phyloP scores from a whole-genome alignment of 1,140 invertebrate species.

The fruit fly (Drosophila melanogaster) region DNA sequence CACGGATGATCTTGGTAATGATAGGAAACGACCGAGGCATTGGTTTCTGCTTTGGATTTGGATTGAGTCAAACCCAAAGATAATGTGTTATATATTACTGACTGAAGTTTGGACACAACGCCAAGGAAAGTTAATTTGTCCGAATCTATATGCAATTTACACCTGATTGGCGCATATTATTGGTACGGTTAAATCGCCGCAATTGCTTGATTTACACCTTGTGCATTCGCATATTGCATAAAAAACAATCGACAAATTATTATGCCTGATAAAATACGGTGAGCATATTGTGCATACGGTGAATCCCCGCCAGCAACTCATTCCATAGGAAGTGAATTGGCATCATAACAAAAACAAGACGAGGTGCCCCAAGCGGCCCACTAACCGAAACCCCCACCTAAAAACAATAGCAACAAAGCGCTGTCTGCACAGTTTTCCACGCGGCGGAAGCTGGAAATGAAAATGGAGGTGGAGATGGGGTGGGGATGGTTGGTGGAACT shows the following conservation, averaged over 20 bases:
- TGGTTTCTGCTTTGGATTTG: background rate
- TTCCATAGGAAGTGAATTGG: slow-evolving; percentile 63
- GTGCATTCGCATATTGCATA: slow-evolving; percentile 58
- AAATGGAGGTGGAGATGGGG: background rate
- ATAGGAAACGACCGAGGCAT: background rate
- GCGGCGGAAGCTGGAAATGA: slow-evolving; percentile 1
- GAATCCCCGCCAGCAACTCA: slow-evolving; percentile 48
- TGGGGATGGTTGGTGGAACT: slow-evolving; percentile 6
- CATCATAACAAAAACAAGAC: slow-evolving; percentile 27
- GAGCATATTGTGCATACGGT: slow-evolving; percentile 53
- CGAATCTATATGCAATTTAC: background rate
- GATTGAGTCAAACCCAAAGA: background rate
- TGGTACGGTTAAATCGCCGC: background rate
- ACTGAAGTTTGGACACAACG: background rate
- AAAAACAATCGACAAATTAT: slow-evolving; percentile 66
- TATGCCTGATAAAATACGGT: slow-evolving; percentile 31
- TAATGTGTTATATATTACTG: background rate
- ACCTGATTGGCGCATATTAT: slow-evolving; percentile 18
- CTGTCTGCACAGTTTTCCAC: slow-evolving; percentile 36
- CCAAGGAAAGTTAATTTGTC: background rate
- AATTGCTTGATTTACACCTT: slow-evolving; percentile 14
- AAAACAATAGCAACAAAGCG: slow-evolving; percentile 62
- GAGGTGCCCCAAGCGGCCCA: slow-evolving; percentile 64
- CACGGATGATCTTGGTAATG: background rate
- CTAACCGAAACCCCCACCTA: slow-evolving; percentile 76